Base-by-base conservation (phyloP, 2,797 vertebrate species). In the Liparis tanakae region DNA sequence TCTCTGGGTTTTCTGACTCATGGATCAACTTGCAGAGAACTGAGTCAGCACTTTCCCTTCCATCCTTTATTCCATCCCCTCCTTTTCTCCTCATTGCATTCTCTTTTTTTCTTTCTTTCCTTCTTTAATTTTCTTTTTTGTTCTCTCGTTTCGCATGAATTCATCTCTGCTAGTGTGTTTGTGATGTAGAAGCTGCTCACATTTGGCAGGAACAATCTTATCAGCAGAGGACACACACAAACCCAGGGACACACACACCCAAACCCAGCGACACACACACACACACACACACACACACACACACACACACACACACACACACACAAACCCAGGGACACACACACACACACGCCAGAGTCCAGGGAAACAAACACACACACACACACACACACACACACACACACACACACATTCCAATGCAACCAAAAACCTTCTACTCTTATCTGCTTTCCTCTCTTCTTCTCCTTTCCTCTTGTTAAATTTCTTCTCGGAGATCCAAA, bases 1-100 rank as follows among this genome's bases (percentile, higher is more conserved):
- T 76, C 74, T 79, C 34, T 5, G 82, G 84, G 74, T 85, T 83
- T 86, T 84, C 69, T 90, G 88, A 89, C 78, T 90, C 86, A 86
- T 90, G 86, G 73, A 81, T 87, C 87, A 89, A 84, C 81, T 83
- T 58, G 57, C 64, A 81, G 72, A 83, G 70, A 57, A 51, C 83
- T 85, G 79, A 87, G 68, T 90, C 88, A 88, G 86, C 90, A 76
- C 72, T 86, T 85, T 86, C 22, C 67, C 54, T 60, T 74, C 68
- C 37, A 20, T 71, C 63, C 62, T 10, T 75, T 30, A 18, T n/a
- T 66, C 15, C 2, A 1, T 56, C 36, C 10, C 10, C n/a, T 65
- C n/a, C 0, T 17, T 59, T 37, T 8, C 20, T 18, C 60, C 10
- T 33, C 50, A 20, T 51, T 25, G 20, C n/a, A 5, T 30, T 54